These are phyloP conservation scores for Onychomys leucogaster DNA, from an alignment of 2,797 vertebrate species.

Conservation along the genomic window DNA sequence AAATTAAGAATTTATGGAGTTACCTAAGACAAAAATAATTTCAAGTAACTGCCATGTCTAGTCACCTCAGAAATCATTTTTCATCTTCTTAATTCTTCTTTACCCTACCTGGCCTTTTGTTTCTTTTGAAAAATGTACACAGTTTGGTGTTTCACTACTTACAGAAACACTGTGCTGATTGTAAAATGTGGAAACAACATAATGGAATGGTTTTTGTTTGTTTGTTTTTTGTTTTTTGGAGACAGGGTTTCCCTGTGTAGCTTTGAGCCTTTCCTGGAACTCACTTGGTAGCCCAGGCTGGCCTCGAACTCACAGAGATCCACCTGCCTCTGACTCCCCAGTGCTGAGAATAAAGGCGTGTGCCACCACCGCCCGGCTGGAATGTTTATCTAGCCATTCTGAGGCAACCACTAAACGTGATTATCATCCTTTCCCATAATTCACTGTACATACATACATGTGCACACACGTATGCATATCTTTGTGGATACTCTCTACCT, in stretches of 20 bases:
- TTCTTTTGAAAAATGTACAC: background rate
- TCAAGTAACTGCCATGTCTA: background rate
- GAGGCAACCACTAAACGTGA: background rate
- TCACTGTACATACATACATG: background rate
- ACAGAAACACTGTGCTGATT: background rate
- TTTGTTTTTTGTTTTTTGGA: too few species aligned
- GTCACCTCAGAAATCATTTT: conserved; percentile 25
- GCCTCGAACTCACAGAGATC: too few species aligned
- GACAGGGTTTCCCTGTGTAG: too few species aligned
- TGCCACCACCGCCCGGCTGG: too few species aligned
- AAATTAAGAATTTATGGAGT: conserved; percentile 42
- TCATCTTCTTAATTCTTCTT: conserved; percentile 26
- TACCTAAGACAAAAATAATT: background rate
- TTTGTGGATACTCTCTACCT: background rate
- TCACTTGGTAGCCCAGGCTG: too few species aligned
- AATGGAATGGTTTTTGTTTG: too few species aligned
- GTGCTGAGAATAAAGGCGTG: too few species aligned
- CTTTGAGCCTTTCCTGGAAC: too few species aligned
- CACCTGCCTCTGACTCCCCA: too few species aligned
- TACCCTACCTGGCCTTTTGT: background rate
- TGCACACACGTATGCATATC: background rate
- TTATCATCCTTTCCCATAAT: background rate
- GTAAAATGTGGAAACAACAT: conserved; percentile 36
- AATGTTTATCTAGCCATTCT: background rate
- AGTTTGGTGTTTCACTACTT: conserved; percentile 8